Conservation (phyloP, 64 coral and sea anemone genomes). For the Trachythela sp. region DNA sequence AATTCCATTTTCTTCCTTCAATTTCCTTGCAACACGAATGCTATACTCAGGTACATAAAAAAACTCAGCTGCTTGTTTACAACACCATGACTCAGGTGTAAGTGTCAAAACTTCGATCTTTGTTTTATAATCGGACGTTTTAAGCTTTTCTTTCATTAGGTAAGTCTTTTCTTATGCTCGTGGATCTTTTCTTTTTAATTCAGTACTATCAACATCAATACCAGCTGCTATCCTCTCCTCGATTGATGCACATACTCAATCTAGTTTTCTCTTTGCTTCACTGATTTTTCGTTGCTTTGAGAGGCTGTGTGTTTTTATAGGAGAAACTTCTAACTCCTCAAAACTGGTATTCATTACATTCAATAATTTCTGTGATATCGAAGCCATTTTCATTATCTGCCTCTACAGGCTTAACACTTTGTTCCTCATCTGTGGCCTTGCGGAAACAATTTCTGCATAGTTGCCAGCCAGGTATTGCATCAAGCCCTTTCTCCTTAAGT, state of each 20-base stretch:
- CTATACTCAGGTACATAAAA: slow-evolving; percentile 25
- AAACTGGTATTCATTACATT: slow-evolving; percentile 43
- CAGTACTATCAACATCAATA: not conserved
- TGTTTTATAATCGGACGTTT: not conserved
- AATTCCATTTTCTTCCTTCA: not conserved
- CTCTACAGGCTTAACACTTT: not conserved
- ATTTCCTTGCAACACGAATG: not conserved
- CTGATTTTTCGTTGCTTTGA: not conserved
- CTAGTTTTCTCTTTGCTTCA: not conserved
- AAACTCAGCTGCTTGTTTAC: not conserved
- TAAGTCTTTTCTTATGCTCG: not conserved
- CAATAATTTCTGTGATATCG: not conserved
- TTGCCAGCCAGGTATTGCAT: slow-evolving; percentile 11
- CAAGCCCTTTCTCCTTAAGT: not conserved
- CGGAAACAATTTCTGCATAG: slow-evolving; percentile 15
- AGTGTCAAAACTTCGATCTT: slow-evolving; percentile 41
- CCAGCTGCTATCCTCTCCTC: not conserved
- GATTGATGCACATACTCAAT: not conserved
- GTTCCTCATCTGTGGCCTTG: not conserved
- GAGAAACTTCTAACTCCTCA: slow-evolving; percentile 2
- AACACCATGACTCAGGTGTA: slow-evolving; percentile 37
- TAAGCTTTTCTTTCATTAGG: not conserved
- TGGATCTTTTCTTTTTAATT: not conserved
- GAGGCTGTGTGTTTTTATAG: not conserved
- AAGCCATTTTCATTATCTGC: not conserved